Evolutionary conservation across 2,797 vertebrate genomes (phyloP), one percentile per base, ranked within the genome.

Genomic region (Holocentrus rufus): DNA sequence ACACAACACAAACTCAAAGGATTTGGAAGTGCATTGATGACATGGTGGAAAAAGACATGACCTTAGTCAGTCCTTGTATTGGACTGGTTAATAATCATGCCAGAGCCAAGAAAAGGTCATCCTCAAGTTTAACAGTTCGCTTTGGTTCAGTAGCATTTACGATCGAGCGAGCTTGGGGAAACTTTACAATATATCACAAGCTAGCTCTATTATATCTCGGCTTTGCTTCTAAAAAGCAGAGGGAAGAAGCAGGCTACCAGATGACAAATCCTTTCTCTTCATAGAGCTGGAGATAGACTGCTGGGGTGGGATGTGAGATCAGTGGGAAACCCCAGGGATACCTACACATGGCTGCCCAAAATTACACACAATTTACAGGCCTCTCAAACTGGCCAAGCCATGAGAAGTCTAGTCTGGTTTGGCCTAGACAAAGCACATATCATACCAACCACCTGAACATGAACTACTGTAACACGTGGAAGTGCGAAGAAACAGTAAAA

Each of bases 251-350:
- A 88, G 89, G 88, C 87, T 87, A 87, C 80, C 87, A 85, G 90
- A 92, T 92, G 90, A 93, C 92, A 91, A 93, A 92, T 92, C 90
- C 88, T 82, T 77, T 86, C 83, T 89, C 91, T 84, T 92, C 87
- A 82, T 74, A 61, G 78, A 87, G 78, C 69, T 79, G 85, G 87
- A 91, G 90, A 85, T 86, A 60, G 77, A 92, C 87, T 86, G 90
- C 89, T 77, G 87, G 87, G 86, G 74, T 86, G 85, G 83, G 85
- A 91, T 85, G 83, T 53, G 84, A 85, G 85, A 89, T 82, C 85
- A 85, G 84, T 85, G 80, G 84, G 86, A 89, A 91, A 81, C 82
- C 89, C 86, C 80, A 85, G 85, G 85, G 88, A 90, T 81, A 91
- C 88, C 86, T 88, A 81, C 80, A 87, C 85, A 72, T 25, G 76